phyloP scores from a whole-genome alignment of 2,113 vertebrate genomes.

The Verasper variegatus region DNA sequence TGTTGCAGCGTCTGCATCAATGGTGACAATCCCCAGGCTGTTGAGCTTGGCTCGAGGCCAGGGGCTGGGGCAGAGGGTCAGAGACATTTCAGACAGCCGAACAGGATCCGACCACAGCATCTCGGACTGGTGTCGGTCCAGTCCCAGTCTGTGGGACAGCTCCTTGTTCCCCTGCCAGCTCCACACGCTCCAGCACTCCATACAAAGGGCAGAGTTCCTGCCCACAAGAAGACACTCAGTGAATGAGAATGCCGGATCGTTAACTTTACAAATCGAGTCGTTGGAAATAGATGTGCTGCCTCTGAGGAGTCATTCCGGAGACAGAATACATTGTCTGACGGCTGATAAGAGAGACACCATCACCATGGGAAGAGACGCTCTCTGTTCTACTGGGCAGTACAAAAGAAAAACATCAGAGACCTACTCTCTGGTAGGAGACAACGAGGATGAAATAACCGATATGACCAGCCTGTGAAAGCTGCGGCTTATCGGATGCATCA shows the following conservation, averaged over 20 bases:
- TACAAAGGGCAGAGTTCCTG: constrained; percentile 24
- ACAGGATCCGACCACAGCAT: constrained; percentile 62
- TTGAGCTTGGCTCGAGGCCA: constrained; percentile 50
- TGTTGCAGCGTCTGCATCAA: constrained; percentile 47
- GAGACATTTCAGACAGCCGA: constrained; percentile 49
- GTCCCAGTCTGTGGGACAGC: constrained; percentile 64
- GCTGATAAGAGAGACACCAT: constrained; percentile 47
- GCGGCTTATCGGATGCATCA: constrained; percentile 17
- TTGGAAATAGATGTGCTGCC: constrained; percentile 57
- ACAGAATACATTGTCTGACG: constrained; percentile 40
- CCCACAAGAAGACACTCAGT: constrained; percentile 69
- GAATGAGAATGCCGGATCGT: constrained; percentile 33
- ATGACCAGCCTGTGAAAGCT: constrained; percentile 60
- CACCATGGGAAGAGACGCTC: constrained; percentile 15
- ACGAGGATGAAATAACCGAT: constrained; percentile 42
- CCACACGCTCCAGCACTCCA: constrained; percentile 37
- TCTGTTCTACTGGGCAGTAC: constrained; percentile 23
- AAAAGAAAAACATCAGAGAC: constrained; percentile 28
- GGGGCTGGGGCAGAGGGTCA: constrained; percentile 45
- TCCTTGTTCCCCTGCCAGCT: constrained; percentile 67
- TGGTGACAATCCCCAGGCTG: constrained; percentile 60
- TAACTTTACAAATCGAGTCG: constrained; percentile 46
- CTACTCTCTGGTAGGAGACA: constrained; percentile 20
- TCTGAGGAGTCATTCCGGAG: constrained; percentile 65
- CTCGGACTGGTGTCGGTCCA: constrained; percentile 68